Percentiles rank a stretch among this genome's conserved stretches.
phyloP scores from a whole-genome alignment of 2,113 vertebrate genomes.

The Cathartes aura region DNA sequence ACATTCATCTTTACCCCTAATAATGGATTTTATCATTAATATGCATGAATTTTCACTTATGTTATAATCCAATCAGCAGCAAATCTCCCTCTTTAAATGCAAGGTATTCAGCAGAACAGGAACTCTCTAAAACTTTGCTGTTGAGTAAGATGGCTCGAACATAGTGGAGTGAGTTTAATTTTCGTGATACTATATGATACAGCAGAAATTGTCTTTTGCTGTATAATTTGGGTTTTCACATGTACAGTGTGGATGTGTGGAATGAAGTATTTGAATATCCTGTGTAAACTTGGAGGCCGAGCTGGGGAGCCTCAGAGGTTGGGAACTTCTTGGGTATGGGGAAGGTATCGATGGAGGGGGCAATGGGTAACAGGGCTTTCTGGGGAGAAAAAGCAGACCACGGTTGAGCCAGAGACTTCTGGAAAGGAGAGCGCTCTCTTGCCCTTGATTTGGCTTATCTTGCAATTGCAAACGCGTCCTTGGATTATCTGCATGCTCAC shows the following conservation, averaged over 20 bases:
- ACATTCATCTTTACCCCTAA: constrained; percentile 43
- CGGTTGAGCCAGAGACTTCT: fast-evolving
- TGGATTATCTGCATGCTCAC: not conserved
- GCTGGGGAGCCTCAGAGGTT: not conserved
- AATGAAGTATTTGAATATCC: not conserved
- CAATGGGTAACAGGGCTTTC: not conserved
- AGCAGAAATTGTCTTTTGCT: not conserved
- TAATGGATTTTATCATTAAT: constrained; percentile 65
- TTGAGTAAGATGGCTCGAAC: not conserved
- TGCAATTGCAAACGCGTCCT: not conserved
- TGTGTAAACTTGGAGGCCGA: not conserved
- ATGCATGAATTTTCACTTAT: not conserved
- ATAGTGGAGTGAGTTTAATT: not conserved
- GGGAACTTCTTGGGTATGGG: not conserved
- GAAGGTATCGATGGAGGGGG: not conserved
- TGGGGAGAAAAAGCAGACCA: not conserved
- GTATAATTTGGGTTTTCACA: not conserved
- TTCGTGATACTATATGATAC: not conserved
- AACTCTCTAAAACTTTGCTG: not conserved
- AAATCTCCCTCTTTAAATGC: constrained; percentile 34
- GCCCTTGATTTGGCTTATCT: not conserved
- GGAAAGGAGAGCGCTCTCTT: not conserved
- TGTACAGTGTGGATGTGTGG: fast-evolving
- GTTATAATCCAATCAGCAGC: constrained; percentile 64
- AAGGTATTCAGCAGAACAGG: not conserved